phyloP scores from a whole-genome alignment of 2,113 vertebrate species.

The Mola mola region DNA sequence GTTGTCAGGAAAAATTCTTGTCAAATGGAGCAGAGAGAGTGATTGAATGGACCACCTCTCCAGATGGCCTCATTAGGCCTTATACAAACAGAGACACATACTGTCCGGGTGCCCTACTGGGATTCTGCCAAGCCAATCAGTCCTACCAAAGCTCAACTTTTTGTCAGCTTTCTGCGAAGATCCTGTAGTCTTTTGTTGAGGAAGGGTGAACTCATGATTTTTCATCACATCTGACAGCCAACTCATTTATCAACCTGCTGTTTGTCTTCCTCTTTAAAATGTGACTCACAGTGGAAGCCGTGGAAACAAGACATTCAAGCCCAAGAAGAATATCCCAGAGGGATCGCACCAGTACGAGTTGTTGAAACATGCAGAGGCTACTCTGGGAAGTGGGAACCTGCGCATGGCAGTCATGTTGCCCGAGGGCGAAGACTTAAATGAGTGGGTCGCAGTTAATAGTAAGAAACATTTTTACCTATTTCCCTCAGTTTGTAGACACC shows the following conservation, averaged over 20 bases:
- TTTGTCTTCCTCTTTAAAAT: constrained; percentile 39
- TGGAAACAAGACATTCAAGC: constrained; percentile 95
- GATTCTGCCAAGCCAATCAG: constrained; percentile 16
- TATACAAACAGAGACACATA: constrained; percentile 30
- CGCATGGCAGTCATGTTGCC: constrained; percentile 94
- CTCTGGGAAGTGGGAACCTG: constrained; percentile 93
- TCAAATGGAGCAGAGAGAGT: constrained; percentile 52
- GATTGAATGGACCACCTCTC: constrained; percentile 30
- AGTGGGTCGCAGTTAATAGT: constrained; percentile 98
- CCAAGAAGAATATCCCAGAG: constrained; percentile 96
- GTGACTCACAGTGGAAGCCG: constrained; percentile 85
- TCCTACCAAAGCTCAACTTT: background rate
- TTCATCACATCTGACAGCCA: constrained; percentile 9
- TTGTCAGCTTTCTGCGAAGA: constrained; percentile 6
- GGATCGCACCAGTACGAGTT: constrained; percentile 96
- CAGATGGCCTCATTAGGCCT: constrained; percentile 54
- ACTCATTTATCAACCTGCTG: background rate
- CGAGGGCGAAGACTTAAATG: constrained; percentile 94
- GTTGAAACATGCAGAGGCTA: constrained; percentile 94
- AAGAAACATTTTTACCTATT: constrained; percentile 64
- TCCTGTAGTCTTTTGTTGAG: background rate
- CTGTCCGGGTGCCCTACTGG: constrained; percentile 24
- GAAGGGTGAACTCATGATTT: background rate
- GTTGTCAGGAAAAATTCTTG: constrained; percentile 50
- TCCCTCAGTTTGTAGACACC: background rate